phyloP scores from a whole-genome alignment of 2,113 vertebrate genomes.

The Cheilinus undulatus region DNA sequence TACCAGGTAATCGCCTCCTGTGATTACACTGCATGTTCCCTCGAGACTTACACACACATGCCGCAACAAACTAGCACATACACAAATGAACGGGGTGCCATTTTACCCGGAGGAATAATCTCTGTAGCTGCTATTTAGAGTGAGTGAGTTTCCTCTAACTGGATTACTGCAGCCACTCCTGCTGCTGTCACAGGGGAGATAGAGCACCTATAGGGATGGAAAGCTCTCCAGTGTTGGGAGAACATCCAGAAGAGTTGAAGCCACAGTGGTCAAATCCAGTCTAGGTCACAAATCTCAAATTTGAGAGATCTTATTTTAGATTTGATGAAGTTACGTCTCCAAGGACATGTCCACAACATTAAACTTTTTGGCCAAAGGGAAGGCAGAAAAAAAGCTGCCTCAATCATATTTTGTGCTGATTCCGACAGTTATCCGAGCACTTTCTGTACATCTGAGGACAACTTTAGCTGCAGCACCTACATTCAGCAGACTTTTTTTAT shows the following conservation, averaged over 20 bases:
- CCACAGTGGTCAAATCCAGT: constrained; percentile 1
- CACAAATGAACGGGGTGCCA: constrained; percentile 22
- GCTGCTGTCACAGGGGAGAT: constrained; percentile 53
- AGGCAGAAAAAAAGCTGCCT: constrained; percentile 20
- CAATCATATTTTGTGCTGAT: constrained; percentile 48
- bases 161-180: constrained; percentile 66
- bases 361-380: neutral
- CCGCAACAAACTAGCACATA: constrained; percentile 6
- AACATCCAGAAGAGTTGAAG: constrained; percentile 16
- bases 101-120: constrained; percentile 71
- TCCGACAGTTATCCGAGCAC: constrained; percentile 12
- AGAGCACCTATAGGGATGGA: constrained; percentile 29
- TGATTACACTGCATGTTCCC: constrained; percentile 71
- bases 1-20: constrained; percentile 67
- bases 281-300: constrained; percentile 35
- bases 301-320: constrained; percentile 63
- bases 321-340: constrained; percentile 16
- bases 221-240: constrained; percentile 38
- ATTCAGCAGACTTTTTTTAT: constrained; percentile 35
- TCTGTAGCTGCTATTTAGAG: constrained; percentile 62
- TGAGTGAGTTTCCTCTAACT: constrained; percentile 66
- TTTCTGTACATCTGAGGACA: constrained; percentile 11
- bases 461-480: constrained; percentile 2
- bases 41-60: constrained; percentile 38
- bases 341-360: neutral